Evolutionary conservation across 1,140 invertebrate genomes (phyloP).

Genomic region (Dufourea novaeangliae): DNA sequence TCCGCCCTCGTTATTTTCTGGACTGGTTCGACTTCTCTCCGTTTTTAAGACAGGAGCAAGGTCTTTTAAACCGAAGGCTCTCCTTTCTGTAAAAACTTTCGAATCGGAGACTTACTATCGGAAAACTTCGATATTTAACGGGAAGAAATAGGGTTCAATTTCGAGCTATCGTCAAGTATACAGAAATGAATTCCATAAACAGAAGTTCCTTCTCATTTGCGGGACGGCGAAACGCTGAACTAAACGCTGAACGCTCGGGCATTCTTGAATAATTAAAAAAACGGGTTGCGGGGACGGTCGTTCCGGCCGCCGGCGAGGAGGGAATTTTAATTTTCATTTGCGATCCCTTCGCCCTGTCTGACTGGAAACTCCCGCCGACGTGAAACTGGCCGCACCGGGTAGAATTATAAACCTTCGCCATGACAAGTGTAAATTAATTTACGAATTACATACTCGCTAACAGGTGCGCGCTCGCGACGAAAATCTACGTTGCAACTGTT

Average conservation of each 20-base stretch:
- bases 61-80: too few relatives aligned
- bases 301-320: background rate
- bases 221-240: background rate
- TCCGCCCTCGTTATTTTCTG: background rate
- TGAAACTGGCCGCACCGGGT: background rate
- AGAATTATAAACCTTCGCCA: constrained; percentile 10
- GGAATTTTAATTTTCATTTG: constrained; percentile 39
- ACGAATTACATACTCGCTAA: constrained; percentile 3
- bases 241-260: background rate
- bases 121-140: background rate
- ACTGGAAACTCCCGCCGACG: constrained; percentile 14
- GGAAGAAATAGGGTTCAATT: background rate
- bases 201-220: constrained; percentile 6
- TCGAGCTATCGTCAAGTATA: background rate
- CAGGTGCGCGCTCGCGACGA: too few relatives aligned
- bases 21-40: too few relatives aligned
- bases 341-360: background rate
- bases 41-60: too few relatives aligned
- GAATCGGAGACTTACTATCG: too few relatives aligned
- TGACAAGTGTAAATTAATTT: constrained; percentile 25
- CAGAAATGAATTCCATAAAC: background rate
- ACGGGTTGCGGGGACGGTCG: too few relatives aligned
- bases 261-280: constrained; percentile 9
- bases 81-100: too few relatives aligned
- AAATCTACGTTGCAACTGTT: background rate